Conservation (phyloP, 2,888 invertebrate species). For the Ophion ellenae region DNA sequence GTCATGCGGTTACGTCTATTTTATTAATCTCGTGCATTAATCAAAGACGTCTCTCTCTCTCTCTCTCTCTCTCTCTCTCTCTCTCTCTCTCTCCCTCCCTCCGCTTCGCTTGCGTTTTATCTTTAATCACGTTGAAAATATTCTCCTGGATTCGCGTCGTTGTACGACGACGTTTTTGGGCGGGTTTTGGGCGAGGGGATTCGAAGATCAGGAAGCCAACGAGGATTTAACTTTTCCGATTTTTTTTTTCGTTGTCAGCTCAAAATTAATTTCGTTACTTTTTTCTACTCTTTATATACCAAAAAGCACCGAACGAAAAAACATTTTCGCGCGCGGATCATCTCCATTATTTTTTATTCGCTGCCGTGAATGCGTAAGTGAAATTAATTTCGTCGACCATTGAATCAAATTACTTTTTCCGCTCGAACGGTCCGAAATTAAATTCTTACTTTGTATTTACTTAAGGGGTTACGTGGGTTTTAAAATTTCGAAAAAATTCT, state of each 20-base stretch:
- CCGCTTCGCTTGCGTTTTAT: conserved; percentile 9
- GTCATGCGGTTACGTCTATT: background rate
- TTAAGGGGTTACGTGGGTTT: too few relatives aligned
- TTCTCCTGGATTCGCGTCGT: conserved; percentile 61
- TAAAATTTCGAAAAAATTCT: too few relatives aligned
- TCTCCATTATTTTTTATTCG: background rate
- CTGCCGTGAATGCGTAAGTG: background rate
- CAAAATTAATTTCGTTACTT: background rate
- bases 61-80: conserved; percentile 10
- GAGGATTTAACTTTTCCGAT: conserved; percentile 41
- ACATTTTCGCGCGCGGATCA: background rate
- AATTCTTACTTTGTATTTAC: too few relatives aligned
- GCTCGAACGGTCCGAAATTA: background rate
- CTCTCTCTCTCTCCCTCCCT: background rate
- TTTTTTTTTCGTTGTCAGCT: background rate
- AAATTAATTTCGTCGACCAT: too few relatives aligned
- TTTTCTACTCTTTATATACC: too few relatives aligned
- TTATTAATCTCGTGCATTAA: conserved; percentile 53
- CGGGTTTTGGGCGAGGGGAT: conserved; percentile 37
- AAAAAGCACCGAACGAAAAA: too few relatives aligned
- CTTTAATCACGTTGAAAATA: conserved; percentile 66
- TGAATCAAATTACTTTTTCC: too few relatives aligned
- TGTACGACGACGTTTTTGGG: conserved; percentile 57
- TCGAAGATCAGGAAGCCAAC: conserved; percentile 40
- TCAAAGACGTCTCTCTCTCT: conserved; percentile 34